Conservation (phyloP, 2,888 invertebrate species). For the Hemithea aestivaria region DNA sequence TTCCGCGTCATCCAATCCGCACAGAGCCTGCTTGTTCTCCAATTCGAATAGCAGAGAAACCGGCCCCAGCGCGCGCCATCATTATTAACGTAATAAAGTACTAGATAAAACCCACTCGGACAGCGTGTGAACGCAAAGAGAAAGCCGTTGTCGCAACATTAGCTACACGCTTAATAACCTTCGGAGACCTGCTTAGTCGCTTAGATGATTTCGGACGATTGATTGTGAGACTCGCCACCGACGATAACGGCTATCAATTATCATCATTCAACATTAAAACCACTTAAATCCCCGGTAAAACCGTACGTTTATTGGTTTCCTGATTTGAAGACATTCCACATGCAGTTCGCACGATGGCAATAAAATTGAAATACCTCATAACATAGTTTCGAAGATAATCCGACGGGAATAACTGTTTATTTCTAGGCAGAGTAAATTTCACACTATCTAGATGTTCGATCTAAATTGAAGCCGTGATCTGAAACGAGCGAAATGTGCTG, state of each 20-base stretch:
- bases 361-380: slow-evolving; percentile 32
- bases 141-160: slow-evolving; percentile 73
- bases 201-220: slow-evolving; percentile 46
- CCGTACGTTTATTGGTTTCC: slow-evolving; percentile 27
- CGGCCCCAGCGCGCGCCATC: slow-evolving; percentile 67
- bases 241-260: slow-evolving; percentile 47
- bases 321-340: slow-evolving; percentile 32
- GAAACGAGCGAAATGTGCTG: slow-evolving; percentile 53
- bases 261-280: slow-evolving; percentile 39
- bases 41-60: slow-evolving; percentile 64
- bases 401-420: slow-evolving; percentile 47
- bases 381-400: slow-evolving; percentile 38
- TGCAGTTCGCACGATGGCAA: slow-evolving; percentile 21
- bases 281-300: slow-evolving; percentile 36
- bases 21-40: slow-evolving; percentile 57
- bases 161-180: slow-evolving; percentile 54
- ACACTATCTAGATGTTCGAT: slow-evolving; percentile 51
- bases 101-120: slow-evolving; percentile 71
- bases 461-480: slow-evolving; percentile 64
- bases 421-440: slow-evolving; percentile 40
- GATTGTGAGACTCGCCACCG: slow-evolving; percentile 41
- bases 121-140: slow-evolving; percentile 75
- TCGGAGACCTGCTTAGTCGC: slow-evolving; percentile 40
- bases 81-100: slow-evolving; percentile 74
- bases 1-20: slow-evolving; percentile 73